Evolutionary conservation across 2,888 invertebrate genomes (phyloP).

Genomic region (Eurois occulta): DNA sequence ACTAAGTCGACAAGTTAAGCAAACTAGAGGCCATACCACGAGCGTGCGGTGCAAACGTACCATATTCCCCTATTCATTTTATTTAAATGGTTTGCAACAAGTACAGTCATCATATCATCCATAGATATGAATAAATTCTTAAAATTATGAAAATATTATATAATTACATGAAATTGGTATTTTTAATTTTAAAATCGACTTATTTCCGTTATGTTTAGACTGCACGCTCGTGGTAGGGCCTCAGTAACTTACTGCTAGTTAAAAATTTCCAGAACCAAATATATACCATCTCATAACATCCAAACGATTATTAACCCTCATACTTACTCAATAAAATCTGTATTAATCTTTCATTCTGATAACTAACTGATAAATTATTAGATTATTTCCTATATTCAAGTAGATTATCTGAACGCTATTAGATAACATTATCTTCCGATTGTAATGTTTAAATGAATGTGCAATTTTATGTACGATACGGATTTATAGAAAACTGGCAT

Average conservation of each 20-base stretch:
- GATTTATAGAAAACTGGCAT: slow-evolving; percentile 2
- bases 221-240: not conserved
- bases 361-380: slow-evolving; percentile 24
- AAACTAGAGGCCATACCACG: no score
- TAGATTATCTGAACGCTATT: slow-evolving; percentile 22
- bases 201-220: no score
- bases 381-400: slow-evolving; percentile 29
- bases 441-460: slow-evolving; percentile 34
- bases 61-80: no score
- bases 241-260: not conserved
- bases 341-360: slow-evolving; percentile 30
- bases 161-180: no score
- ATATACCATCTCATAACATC: not conserved
- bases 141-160: no score
- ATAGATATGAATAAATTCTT: no score
- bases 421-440: slow-evolving; percentile 25
- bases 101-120: no score
- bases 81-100: no score
- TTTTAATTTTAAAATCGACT: no score
- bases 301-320: not conserved
- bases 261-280: not conserved
- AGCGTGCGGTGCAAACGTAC: no score
- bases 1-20: not conserved
- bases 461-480: not conserved
- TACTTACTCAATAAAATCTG: slow-evolving; percentile 22